Conservation (phyloP, 2,888 invertebrate species). For the Drosophila pseudotalamancana region DNA sequence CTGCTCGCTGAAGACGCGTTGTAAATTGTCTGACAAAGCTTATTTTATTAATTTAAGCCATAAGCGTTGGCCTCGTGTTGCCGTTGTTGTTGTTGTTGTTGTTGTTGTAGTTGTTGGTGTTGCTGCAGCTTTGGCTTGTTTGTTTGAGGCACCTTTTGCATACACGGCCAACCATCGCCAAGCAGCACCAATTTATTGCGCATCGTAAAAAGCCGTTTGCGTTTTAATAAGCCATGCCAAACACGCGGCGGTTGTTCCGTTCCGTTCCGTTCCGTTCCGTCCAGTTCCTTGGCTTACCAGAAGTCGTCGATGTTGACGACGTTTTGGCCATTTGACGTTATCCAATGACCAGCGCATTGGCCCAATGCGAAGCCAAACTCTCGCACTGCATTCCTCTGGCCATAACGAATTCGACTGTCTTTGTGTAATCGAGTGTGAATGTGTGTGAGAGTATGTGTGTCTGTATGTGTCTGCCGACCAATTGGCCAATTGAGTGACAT, state of each 20-base stretch:
- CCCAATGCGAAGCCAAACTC: constrained; percentile 17
- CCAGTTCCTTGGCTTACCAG: constrained; percentile 30
- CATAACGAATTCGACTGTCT: constrained; percentile 52
- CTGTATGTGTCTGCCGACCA: constrained; percentile 24
- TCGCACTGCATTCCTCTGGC: constrained; percentile 53
- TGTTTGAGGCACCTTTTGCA: constrained; percentile 59
- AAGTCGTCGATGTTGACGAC: constrained; percentile 64
- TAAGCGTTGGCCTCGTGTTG: constrained; percentile 66
- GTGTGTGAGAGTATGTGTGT: constrained; percentile 3
- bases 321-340: constrained; percentile 44
- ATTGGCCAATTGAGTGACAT: constrained; percentile 66
- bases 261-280: constrained; percentile 27
- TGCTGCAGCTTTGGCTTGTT: constrained; percentile 45
- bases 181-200: constrained; percentile 71
- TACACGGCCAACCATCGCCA: constrained; percentile 34
- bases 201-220: constrained; percentile 78
- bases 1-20: constrained; percentile 82
- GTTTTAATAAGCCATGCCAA: constrained; percentile 80
- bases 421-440: constrained; percentile 27
- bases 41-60: constrained; percentile 82
- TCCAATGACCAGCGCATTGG: constrained; percentile 9
- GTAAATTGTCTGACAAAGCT: constrained; percentile 82
- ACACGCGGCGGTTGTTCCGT: constrained; percentile 64
- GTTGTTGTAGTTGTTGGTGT: constrained; percentile 30
- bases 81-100: constrained; percentile 22